phyloP scores from a whole-genome alignment of 2,113 vertebrate species.

The Felis catus region DNA sequence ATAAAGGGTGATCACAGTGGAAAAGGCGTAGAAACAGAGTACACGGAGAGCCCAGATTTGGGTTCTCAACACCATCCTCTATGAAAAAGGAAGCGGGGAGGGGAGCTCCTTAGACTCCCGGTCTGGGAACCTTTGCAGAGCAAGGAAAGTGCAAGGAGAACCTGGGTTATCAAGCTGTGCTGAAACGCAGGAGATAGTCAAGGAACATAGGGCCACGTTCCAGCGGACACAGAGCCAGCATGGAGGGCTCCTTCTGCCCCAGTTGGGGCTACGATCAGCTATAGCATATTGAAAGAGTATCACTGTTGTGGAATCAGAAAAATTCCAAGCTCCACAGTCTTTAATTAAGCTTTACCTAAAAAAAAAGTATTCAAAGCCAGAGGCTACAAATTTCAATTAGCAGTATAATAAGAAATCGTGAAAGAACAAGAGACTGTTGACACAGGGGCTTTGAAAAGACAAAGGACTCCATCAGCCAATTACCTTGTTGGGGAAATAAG shows the following conservation, averaged over 20 bases:
- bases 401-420: neutral
- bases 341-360: conserved; percentile 21
- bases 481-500: conserved; percentile 31
- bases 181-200: neutral
- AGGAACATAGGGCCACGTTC: accelerated
- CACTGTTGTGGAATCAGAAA: neutral
- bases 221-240: neutral
- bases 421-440: conserved; percentile 34
- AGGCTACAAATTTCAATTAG: conserved; percentile 23
- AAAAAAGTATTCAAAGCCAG: conserved; percentile 22
- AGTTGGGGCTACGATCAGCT: accelerated
- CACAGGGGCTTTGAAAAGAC: conserved; percentile 21
- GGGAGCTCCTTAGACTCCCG: neutral
- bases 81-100: neutral
- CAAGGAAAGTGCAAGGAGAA: accelerated
- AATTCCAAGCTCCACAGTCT: neutral
- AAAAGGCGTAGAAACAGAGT: neutral
- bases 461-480: neutral
- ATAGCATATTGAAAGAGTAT: neutral
- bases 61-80: neutral
- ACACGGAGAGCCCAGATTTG: neutral
- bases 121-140: too few species aligned
- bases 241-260: neutral
- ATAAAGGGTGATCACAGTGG: neutral
- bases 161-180: too few species aligned